Conservation (phyloP, 1,140 invertebrate species). For the Globodera rostochiensis region DNA sequence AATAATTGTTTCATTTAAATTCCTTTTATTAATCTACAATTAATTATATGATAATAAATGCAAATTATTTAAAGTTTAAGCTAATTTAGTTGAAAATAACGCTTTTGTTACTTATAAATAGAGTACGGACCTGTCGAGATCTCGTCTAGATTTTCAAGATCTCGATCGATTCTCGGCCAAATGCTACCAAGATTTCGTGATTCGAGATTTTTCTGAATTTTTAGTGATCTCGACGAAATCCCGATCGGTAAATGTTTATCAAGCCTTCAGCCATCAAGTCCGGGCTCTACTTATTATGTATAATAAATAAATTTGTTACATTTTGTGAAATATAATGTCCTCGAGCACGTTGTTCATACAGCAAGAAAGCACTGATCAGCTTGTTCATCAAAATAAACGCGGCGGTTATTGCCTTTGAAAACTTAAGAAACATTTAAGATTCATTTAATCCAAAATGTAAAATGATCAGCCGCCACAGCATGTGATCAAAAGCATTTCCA, state of each 20-base stretch:
- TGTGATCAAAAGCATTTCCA: not conserved
- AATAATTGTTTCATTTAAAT: no score
- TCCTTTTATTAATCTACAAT: no score
- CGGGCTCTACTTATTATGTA: no score
- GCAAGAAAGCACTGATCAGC: slow-evolving; percentile 28
- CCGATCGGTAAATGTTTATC: no score
- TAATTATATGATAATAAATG: not conserved
- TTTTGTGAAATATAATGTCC: slow-evolving; percentile 28
- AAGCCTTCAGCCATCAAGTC: no score
- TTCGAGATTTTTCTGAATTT: no score
- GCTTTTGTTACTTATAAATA: no score
- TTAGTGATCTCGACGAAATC: no score
- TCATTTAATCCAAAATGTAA: no score
- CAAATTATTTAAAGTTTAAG: not conserved
- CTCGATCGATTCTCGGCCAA: not conserved
- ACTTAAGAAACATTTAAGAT: not conserved
- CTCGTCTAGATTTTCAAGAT: not conserved
- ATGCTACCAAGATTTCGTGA: no score
- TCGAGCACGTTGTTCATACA: slow-evolving; percentile 30
- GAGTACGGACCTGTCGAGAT: not conserved
- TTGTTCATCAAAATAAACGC: slow-evolving; percentile 30
- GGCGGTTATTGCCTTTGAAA: slow-evolving; percentile 26
- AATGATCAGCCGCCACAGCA: not conserved
- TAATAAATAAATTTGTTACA: slow-evolving; percentile 9
- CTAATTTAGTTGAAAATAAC: no score